phyloP scores from a whole-genome alignment of 2,797 vertebrate species.

The Ptychobarbus kaznakovi region DNA sequence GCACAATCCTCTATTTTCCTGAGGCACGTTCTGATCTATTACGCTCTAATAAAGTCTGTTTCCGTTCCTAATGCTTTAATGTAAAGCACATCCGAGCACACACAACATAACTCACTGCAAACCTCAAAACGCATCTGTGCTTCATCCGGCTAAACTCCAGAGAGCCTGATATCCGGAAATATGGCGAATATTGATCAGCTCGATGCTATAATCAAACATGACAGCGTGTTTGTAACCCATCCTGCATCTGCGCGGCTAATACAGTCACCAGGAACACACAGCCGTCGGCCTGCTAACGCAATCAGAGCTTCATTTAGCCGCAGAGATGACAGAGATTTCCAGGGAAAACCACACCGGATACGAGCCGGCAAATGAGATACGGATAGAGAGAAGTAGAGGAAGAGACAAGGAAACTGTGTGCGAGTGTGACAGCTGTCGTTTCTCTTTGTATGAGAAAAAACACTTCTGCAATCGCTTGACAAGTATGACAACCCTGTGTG shows the following conservation, averaged over 20 bases:
- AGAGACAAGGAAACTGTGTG: neutral
- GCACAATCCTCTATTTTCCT: neutral
- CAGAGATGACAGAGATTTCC: conserved; percentile 26
- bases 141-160: neutral
- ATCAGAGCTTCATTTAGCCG: conserved; percentile 46
- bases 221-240: conserved; percentile 24
- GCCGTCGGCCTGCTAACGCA: neutral
- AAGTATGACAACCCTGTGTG: conserved; percentile 20
- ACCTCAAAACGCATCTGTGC: neutral
- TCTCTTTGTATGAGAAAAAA: conserved; percentile 33
- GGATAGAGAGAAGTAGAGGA: neutral
- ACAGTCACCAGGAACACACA: conserved; percentile 1
- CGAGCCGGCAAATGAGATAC: conserved; percentile 39
- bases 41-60: neutral
- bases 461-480: conserved; percentile 27
- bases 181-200: conserved; percentile 29
- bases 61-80: neutral
- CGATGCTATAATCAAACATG: conserved; percentile 12
- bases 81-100: neutral
- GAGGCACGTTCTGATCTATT: neutral
- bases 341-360: conserved; percentile 42
- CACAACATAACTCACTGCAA: conserved; percentile 3
- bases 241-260: neutral
- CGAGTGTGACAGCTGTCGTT: conserved; percentile 11
- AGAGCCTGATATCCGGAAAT: neutral